Evolutionary conservation across 2,797 vertebrate species (phyloP).

Genomic region (Liparis tanakae): DNA sequence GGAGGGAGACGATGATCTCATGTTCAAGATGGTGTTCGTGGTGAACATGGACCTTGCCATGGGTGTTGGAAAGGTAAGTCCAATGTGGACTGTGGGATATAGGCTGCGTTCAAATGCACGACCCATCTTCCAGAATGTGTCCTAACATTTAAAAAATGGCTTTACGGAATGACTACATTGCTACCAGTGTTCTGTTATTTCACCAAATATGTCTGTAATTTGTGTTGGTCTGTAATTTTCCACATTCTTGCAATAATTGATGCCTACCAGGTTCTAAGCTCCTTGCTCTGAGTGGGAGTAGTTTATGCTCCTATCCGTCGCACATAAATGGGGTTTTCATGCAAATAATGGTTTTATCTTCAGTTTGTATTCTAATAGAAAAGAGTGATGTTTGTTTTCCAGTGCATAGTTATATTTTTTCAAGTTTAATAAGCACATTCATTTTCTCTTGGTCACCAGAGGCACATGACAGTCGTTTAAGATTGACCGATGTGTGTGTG

Average conservation of each 20-base stretch:
- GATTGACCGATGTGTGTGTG: not conserved
- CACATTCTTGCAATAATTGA: not conserved
- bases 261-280: not conserved
- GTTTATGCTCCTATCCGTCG: not conserved
- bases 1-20: conserved; percentile 82
- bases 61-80: conserved; percentile 86
- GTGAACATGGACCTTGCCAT: conserved; percentile 89
- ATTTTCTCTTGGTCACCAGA: not conserved
- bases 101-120: not conserved
- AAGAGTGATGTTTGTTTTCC: not conserved
- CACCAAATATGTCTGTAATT: not conserved
- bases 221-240: not conserved
- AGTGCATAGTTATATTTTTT: not conserved
- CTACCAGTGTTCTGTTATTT: not conserved
- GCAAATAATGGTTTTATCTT: not conserved
- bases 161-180: not conserved
- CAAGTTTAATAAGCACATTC: not conserved
- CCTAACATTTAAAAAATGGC: not conserved
- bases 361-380: not conserved
- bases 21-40: conserved; percentile 89
- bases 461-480: not conserved
- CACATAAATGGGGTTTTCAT: conserved; percentile 1
- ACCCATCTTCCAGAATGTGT: not conserved
- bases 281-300: not conserved
- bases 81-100: not conserved